Percentiles rank a stretch among this genome's conserved stretches.
Evolutionary conservation across 2,113 vertebrate species (phyloP).

Genomic region (Columba livia): DNA sequence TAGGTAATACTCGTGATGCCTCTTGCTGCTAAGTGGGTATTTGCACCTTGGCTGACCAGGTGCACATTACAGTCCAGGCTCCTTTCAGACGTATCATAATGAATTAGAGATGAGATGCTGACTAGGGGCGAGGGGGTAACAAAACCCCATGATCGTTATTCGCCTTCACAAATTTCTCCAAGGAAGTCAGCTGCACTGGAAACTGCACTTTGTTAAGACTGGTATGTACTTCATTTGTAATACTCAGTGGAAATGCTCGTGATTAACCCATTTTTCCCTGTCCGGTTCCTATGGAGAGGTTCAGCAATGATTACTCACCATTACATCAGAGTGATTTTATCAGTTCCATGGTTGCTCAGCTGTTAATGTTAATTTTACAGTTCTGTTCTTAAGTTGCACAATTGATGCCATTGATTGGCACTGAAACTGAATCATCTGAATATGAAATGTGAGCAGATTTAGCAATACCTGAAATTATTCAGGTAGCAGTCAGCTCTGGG

Average conservation of each 20-base stretch:
- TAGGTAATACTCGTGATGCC: background rate
- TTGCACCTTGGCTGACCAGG: background rate
- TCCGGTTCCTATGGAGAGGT: background rate
- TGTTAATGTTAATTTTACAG: background rate
- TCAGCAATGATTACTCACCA: background rate
- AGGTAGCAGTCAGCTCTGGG: background rate
- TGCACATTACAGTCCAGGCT: background rate
- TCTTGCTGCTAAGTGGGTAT: background rate
- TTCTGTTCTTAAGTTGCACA: background rate
- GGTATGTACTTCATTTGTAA: background rate
- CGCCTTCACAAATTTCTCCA: background rate
- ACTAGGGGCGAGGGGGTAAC: background rate
- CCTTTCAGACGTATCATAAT: background rate
- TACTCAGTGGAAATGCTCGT: background rate
- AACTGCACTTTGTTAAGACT: background rate
- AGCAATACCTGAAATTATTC: background rate
- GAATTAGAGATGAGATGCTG: background rate
- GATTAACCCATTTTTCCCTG: background rate
- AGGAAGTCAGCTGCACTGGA: background rate
- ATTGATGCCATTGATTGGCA: background rate
- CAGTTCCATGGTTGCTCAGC: background rate
- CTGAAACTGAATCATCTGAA: background rate
- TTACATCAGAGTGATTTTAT: background rate
- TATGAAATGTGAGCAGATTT: background rate
- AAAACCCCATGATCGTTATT: rapidly evolving